Evolutionary conservation across 2,888 invertebrate genomes (phyloP), one percentile per base, ranked within the genome.

Genomic region (Synergus itoensis): DNA sequence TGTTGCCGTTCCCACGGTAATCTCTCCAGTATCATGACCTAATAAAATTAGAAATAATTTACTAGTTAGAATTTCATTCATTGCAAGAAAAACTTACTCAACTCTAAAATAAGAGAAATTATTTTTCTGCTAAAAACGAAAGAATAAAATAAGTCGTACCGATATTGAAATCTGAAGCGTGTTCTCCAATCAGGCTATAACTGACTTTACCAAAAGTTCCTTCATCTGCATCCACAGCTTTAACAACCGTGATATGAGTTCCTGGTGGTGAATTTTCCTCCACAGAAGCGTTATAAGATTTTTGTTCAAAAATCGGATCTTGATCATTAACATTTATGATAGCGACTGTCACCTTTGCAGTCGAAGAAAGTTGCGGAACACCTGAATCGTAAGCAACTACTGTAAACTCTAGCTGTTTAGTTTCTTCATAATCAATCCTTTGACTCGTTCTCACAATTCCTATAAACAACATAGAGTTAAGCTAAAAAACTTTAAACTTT

Each of bases 321-420:
- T 97, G 97, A 88, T 98, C 98, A 87, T 99, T 98, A 0, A 97
- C 94, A 89, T 98, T 98, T 48, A 95, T 93, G 2, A 99, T 94
- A 73, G 95, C 94, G 0, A 98, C 96, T 8, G 94, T 94, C 0
- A 99, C 95, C 8, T 95, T 94, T 0, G 98, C 98, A 0, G 96
- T 94, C 0, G 97, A 94, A 4, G 97, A 96, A 69, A 97, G 93
- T 87, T 96, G 96, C 0, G 98, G 98, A 0, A 97, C 95, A 1
- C 98, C 98, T 0, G 96, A 96, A 92, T 99, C 99, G 86, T 95
- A 96, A 0, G 97, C 98, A 1, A 95, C 93, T 0, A 97, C 95
- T 0, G 95, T 96, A 89, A 98, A 97, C 90, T 96, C 95, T 4
- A 97, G 93, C 64, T 94, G 93, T 85, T 96, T 96, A 0, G 96